Evolutionary conservation across 1,140 invertebrate genomes (phyloP).

Genomic region (Ceratina calcarata): DNA sequence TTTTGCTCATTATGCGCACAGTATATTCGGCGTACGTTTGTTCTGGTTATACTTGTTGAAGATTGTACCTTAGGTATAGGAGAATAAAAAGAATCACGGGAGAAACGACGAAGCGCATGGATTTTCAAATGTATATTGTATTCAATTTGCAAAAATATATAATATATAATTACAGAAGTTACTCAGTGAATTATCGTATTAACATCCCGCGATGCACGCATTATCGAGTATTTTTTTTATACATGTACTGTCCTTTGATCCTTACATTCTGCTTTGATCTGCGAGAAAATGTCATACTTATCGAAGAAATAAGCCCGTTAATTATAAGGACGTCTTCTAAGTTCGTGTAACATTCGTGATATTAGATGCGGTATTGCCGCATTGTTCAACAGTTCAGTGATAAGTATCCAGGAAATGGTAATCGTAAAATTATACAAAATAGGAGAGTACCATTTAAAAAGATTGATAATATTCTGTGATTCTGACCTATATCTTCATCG

Average conservation of each 20-base stretch:
- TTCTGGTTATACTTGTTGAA: constrained; percentile 2
- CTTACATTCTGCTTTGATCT: background rate
- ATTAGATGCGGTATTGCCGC: background rate
- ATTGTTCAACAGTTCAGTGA: background rate
- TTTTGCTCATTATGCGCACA: constrained; percentile 47
- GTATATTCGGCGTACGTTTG: constrained; percentile 27
- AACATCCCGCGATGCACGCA: constrained; percentile 7
- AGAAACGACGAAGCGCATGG: constrained; percentile 16
- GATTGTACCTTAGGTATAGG: constrained; percentile 30
- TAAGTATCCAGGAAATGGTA: background rate
- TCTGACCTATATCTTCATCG: background rate
- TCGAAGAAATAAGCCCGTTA: background rate
- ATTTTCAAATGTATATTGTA: constrained; percentile 55
- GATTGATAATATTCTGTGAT: background rate
- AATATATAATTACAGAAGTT: constrained; percentile 51
- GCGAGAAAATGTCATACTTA: background rate
- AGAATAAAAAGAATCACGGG: background rate
- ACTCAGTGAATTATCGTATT: constrained; percentile 32
- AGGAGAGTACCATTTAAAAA: background rate
- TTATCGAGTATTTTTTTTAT: constrained; percentile 14
- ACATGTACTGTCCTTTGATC: background rate
- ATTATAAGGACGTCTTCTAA: background rate
- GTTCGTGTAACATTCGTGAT: background rate
- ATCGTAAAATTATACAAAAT: background rate
- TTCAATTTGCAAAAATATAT: constrained; percentile 55